A percentile compares a stretch with the other conserved stretches of the same genome.
These are phyloP conservation scores for Drosophila kuntzei DNA, from an alignment of 2,888 invertebrate genomes.

Conservation along the genomic window DNA sequence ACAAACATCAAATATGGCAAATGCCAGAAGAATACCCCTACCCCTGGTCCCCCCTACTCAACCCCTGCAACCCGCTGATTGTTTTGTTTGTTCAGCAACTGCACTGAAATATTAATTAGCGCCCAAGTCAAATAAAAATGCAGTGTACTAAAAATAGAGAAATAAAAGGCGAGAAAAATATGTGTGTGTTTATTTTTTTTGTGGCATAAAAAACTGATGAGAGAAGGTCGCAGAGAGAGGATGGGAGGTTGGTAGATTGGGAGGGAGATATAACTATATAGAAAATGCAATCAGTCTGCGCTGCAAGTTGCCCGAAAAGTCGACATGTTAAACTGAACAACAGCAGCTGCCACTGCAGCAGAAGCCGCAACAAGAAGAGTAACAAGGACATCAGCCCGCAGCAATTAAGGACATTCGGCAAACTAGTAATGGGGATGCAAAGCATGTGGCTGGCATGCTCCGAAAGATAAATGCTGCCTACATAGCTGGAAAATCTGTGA, in stretches of 20 bases:
- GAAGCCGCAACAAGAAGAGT: conserved; percentile 29
- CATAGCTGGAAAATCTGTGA: conserved; percentile 50
- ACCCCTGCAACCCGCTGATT: neutral
- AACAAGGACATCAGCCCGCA: conserved; percentile 57
- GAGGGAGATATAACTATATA: neutral
- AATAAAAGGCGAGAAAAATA: conserved; percentile 11
- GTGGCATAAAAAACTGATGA: conserved; percentile 20
- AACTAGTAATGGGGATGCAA: conserved; percentile 31
- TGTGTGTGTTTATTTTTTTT: neutral
- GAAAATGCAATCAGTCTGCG: conserved; percentile 52
- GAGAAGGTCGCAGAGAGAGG: neutral
- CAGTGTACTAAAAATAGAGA: conserved; percentile 44
- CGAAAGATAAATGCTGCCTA: conserved; percentile 62
- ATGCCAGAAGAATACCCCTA: conserved; percentile 13
- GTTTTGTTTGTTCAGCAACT: conserved; percentile 64
- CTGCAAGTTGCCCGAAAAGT: conserved; percentile 33
- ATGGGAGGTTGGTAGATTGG: too few species aligned
- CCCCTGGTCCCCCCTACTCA: neutral
- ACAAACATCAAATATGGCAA: conserved; percentile 54
- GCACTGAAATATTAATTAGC: conserved; percentile 71
- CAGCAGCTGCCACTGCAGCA: conserved; percentile 12
- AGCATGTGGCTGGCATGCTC: conserved; percentile 36
- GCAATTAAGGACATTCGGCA: conserved; percentile 73
- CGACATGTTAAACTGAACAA: conserved; percentile 49
- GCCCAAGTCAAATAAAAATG: conserved; percentile 61